A percentile compares a stretch with the other conserved stretches of the same genome.
These are phyloP conservation scores for Hipparchia semele DNA, from an alignment of 2,888 invertebrate species.

Conservation along the genomic window DNA sequence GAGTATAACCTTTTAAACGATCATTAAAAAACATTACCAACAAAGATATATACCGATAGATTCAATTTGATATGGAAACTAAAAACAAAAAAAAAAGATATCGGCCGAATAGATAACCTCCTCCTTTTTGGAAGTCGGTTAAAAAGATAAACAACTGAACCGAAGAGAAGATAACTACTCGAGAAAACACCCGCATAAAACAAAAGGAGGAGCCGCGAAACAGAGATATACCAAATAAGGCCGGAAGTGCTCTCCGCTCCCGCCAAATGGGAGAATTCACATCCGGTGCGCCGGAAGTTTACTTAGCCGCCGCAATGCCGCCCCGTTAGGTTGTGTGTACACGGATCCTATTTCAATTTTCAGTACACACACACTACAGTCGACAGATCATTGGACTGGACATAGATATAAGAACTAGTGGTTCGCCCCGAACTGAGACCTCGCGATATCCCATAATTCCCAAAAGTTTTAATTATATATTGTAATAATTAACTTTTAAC, in stretches of 20 bases:
- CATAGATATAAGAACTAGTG: too few species aligned
- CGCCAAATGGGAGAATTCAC: conserved; percentile 67
- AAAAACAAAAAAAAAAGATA: not conserved
- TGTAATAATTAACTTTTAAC: too few species aligned
- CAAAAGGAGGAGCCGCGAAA: conserved; percentile 34
- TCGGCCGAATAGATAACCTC: too few species aligned
- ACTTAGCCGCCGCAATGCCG: conserved; percentile 63
- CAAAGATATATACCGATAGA: too few species aligned
- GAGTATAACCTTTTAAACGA: too few species aligned
- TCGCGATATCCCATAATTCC: too few species aligned
- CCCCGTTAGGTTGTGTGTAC: conserved; percentile 45
- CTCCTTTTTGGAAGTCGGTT: too few species aligned
- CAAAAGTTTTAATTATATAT: too few species aligned
- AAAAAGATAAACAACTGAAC: conserved; percentile 12
- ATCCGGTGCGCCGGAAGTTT: conserved; percentile 74
- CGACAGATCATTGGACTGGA: not conserved
- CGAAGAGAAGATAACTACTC: conserved; percentile 16
- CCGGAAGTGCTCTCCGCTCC: conserved; percentile 63
- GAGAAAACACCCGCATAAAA: conserved; percentile 24
- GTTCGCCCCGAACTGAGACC: too few species aligned
- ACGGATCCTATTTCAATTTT: conserved; percentile 34
- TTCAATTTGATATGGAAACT: too few species aligned
- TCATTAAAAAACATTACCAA: too few species aligned
- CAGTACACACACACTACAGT: not conserved
- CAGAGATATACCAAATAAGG: conserved; percentile 60